Evolutionary conservation across 2,797 vertebrate species (phyloP).

Genomic region (Sebastes itinus): DNA sequence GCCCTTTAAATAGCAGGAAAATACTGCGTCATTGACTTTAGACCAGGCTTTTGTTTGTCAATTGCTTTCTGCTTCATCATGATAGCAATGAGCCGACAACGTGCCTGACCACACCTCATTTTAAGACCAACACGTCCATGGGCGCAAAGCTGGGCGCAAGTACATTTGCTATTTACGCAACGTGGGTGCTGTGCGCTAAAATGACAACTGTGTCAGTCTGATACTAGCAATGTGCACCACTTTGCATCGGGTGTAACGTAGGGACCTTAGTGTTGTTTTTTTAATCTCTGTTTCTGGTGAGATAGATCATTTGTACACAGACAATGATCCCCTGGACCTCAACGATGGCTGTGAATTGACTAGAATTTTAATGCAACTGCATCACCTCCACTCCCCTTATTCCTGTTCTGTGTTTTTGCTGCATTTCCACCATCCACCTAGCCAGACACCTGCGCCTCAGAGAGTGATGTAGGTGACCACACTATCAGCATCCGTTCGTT

Average conservation of each 20-base stretch:
- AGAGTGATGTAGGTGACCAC: slow-evolving; percentile 23
- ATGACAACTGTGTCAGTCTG: no score
- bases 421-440: not conserved
- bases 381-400: not conserved
- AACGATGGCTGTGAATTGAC: not conserved
- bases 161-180: no score
- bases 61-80: not conserved
- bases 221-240: not conserved
- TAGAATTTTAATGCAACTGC: not conserved
- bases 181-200: no score
- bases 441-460: slow-evolving; percentile 15
- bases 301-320: not conserved
- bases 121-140: no score
- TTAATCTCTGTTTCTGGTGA: not conserved
- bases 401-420: not conserved
- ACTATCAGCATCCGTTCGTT: slow-evolving; percentile 37
- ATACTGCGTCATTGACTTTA: not conserved
- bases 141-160: no score
- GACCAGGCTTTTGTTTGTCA: not conserved
- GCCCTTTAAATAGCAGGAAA: not conserved
- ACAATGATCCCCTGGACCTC: not conserved
- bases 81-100: not conserved
- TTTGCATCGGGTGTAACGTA: no score
- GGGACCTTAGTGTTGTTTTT: not conserved
- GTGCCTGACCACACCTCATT: no score